A percentile compares a stretch with the other conserved stretches of the same genome.
These are phyloP conservation scores for Paradoxurus hermaphroditus DNA, from an alignment of 2,113 vertebrate genomes.

Conservation along the genomic window DNA sequence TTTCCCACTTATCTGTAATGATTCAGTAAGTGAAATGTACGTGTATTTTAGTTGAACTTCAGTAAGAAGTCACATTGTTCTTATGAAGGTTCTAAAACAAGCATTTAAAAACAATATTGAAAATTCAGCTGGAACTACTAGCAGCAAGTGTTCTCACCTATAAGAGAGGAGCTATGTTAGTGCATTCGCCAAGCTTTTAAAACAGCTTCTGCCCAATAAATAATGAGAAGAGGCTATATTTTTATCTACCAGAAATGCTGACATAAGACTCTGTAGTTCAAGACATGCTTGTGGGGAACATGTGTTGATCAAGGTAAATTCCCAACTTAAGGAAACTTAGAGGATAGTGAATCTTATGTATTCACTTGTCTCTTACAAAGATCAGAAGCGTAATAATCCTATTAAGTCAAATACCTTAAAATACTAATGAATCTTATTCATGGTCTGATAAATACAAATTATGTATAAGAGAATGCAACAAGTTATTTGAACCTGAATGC, in stretches of 20 bases:
- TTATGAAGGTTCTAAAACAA: background rate
- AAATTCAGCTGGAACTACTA: background rate
- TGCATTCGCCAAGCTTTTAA: background rate
- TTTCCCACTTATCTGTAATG: background rate
- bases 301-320: background rate
- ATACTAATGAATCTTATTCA: slow-evolving; percentile 45
- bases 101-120: background rate
- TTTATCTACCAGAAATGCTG: background rate
- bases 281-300: background rate
- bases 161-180: background rate
- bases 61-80: background rate
- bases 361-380: background rate
- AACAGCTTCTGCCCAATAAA: background rate
- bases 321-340: background rate
- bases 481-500: slow-evolving; percentile 82
- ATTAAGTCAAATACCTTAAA: slow-evolving; percentile 37
- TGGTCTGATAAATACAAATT: slow-evolving; percentile 51
- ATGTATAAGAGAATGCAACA: slow-evolving; percentile 66
- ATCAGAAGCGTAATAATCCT: background rate
- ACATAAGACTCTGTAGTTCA: background rate
- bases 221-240: background rate
- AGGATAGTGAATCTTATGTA: background rate
- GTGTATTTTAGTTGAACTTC: background rate
- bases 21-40: background rate
- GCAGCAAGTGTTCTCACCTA: background rate